Conservation (phyloP, 2,113 vertebrate species). For the Oplegnathus fasciatus region DNA sequence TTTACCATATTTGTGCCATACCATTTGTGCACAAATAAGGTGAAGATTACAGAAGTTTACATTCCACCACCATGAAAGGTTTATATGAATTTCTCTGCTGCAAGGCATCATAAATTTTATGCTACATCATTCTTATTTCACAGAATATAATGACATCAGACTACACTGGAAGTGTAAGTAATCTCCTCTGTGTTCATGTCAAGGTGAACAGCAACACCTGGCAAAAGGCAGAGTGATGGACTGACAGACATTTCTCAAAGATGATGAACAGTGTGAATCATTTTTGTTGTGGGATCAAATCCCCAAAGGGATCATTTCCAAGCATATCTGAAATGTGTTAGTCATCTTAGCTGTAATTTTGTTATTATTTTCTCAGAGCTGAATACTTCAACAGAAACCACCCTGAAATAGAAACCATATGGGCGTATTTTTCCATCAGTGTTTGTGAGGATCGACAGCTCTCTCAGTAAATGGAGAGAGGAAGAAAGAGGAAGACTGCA, state of each 20-base stretch:
- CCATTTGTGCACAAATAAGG: neutral
- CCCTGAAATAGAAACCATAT: conserved; percentile 60
- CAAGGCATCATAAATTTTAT: neutral
- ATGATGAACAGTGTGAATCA: neutral
- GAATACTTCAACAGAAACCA: conserved; percentile 50
- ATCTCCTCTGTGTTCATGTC: neutral
- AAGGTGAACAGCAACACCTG: neutral
- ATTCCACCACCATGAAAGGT: too few species aligned
- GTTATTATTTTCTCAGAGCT: conserved; percentile 58
- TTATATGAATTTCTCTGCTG: neutral
- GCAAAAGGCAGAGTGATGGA: neutral
- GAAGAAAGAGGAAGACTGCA: neutral
- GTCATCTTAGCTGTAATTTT: conserved; percentile 40
- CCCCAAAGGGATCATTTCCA: neutral
- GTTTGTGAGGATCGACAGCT: conserved; percentile 32
- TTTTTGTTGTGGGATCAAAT: conserved; percentile 20
- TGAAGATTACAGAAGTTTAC: neutral
- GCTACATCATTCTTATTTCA: neutral
- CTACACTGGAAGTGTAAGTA: neutral
- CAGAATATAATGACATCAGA: neutral
- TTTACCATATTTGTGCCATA: neutral
- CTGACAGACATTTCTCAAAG: conserved; percentile 1
- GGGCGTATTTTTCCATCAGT: conserved; percentile 27
- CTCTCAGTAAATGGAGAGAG: neutral
- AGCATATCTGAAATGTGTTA: conserved; percentile 48